Percentiles rank a stretch among this genome's conserved stretches.
Evolutionary conservation across 2,113 vertebrate genomes (phyloP).

Genomic region (Pontoporia blainvillei): DNA sequence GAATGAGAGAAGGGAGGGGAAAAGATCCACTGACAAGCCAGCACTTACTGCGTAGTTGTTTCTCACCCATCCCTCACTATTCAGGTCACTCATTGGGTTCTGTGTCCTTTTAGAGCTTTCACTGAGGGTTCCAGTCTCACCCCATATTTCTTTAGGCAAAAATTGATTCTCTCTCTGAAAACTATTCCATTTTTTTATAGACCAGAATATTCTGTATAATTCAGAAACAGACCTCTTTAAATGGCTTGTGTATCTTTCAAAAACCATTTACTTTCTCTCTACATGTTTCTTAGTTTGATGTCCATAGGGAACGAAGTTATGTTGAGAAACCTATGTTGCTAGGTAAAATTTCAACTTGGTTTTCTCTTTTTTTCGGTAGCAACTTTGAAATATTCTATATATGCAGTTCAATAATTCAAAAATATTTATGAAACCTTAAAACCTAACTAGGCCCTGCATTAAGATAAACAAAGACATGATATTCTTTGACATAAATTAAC

Average conservation of each 20-base stretch:
- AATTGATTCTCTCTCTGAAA: background rate
- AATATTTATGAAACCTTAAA: background rate
- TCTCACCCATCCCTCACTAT: accelerated
- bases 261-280: background rate
- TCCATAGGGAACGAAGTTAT: background rate
- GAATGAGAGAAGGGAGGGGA: background rate
- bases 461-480: background rate
- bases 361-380: background rate
- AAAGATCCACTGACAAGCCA: background rate
- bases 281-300: background rate
- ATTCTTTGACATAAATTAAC: background rate
- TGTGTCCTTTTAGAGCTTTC: background rate
- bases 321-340: background rate
- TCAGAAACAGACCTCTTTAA: background rate
- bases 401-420: background rate
- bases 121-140: background rate
- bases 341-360: background rate
- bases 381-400: background rate
- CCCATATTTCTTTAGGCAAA: background rate
- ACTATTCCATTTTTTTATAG: background rate
- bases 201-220: background rate
- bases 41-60: accelerated
- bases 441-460: background rate
- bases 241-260: background rate
- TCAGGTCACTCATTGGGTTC: background rate